Base-by-base conservation (phyloP, 2,113 vertebrate genomes). In the Hippoglossus stenolepis region DNA sequence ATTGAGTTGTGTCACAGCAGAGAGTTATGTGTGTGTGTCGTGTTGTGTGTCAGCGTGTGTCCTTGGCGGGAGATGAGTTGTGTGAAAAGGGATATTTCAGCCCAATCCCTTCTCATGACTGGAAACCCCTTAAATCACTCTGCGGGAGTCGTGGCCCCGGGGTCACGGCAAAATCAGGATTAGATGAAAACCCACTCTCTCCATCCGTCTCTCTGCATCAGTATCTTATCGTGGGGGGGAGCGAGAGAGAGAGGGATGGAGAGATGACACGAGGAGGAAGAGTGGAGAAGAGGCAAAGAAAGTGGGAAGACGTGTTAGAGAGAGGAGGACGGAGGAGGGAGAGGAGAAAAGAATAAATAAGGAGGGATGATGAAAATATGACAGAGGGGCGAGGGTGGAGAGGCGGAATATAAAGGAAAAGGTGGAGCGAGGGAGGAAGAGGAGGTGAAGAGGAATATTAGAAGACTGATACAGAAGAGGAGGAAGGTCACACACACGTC, bases 61-160 rank as follows among this genome's bases (percentile, higher is more conserved):
- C 61, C 61, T 63, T 63, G 61, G 61, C 13, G 31, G 31, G 3
- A 40, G 35, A 63, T 63, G 61, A 63, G 35, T 63, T 63, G 61
- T 63, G 61, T 63, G 61, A 63, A 63, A 63, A 63, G 61, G 35
- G 35, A 63, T 43, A 63, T 63, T 63, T 63, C 61, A 63, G 35
- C 61, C 61, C 31, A 63, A 63, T 63, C 61, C 35, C 61, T 63
- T 21, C 61, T 35, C 59, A 38, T 35, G 59, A 61, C 59, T 31
- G 59, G 18, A 17, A 35, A 63, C 61, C 35, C 35, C 5, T 63
- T 63, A 63, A 63, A 63, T 63, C 61, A 63, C 59, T 61, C 58
- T 17, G 58, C 23, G 7, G 58, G 13, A 35, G 23, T 28, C 28
- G 31, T 62, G 28, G 59, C 59, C 61, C 61, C 31, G 61, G 35